Evolutionary conservation across 2,888 invertebrate species (phyloP), one percentile per base, ranked within the genome.

Genomic region (Hymenopus coronatus): DNA sequence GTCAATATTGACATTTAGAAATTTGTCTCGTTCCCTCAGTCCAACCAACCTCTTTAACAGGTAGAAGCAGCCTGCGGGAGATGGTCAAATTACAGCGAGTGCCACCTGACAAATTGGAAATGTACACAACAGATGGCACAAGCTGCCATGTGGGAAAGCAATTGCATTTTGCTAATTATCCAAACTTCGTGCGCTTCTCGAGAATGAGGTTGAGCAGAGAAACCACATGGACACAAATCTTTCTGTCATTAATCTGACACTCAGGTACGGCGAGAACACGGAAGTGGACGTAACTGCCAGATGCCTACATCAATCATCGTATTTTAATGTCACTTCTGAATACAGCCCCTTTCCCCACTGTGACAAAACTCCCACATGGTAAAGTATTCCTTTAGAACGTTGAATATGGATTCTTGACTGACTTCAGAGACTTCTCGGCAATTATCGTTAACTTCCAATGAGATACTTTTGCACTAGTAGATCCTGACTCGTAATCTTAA

Each of bases 261-360:
- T 28, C 54, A 81, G n/a, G 88, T 25, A 28, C 46, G 40, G 54
- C 33, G 40, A 40, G 81, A 85, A 88, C 89, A 88, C 89, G 89
- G 89, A 88, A 88, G 89, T 84, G 89, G 27, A 46, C 8, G 40
- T 33, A n/a, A 84, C 33, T 54, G 88, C 89, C 90, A 90, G 90
- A 89, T 90, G 90, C n/a, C 88, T 87, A 83, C 90, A 90, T 90
- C 90, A 90, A 90, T 90, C 90, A 90, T 90, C 89, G 30, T 88
- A 90, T 89, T 90, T 90, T 88, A 89, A 88, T 90, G 90, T 90
- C 90, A 90, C 87, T 88, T 88, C 82, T 40, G 40, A 12, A 40
- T 12, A 40, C 12, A 40, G 40, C 40, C 40, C 40, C 40, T 40
- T 40, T 40, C 40, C 40, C 40, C 40, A 12, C 40, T 40, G 40